Evolutionary conservation across 2,113 vertebrate species (phyloP), one percentile per base, ranked within the genome.

Genomic region (Podarcis cretensis): DNA sequence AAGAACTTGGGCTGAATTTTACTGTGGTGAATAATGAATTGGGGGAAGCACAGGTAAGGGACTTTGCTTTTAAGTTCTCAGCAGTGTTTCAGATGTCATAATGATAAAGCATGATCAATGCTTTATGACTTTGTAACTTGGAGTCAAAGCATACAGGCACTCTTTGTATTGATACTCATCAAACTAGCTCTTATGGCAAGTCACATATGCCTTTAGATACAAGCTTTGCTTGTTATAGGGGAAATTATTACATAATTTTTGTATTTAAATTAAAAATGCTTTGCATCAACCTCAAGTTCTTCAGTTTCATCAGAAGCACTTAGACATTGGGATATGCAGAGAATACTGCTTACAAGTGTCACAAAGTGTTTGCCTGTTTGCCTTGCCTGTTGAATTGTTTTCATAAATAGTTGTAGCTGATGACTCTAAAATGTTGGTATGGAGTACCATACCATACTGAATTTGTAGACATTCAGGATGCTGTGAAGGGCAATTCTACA

Each of bases 21-120:
- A 99, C 99, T 0, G 97, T 99, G 91, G 98, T 99, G 86, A 99
- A 99, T 96, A 99, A 99, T 8, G 98, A 99, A 90, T 97, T 99
- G 14, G 99, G 99, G 81, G 98, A 99, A 93, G 99, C 99, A 0
- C 99, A 99, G 98, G 99, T 99, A 91, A 87, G 94, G 48, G 14
- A n/a, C 12, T 63, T 73, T 66, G 87, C 90, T 40, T 77, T 73
- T 96, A 89, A 91, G 94, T 87, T 93, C 79, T 68, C 23, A 90
- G 54, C 63, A 94, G 89, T 75, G 77, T 69, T 87, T 94, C 85
- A 30, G 92, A 93, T 83, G 91, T 90, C 37, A 73, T 90, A 87
- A 68, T 95, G 95, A 95, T 97, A 96, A 93, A 95, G 96, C 96
- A 95, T 87, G 95, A 88, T 71, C 75, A 78, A 54, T 54, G n/a